Evolutionary conservation across 2,797 vertebrate genomes (phyloP), one percentile per base, ranked within the genome.

Genomic region (Alauda arvensis): DNA sequence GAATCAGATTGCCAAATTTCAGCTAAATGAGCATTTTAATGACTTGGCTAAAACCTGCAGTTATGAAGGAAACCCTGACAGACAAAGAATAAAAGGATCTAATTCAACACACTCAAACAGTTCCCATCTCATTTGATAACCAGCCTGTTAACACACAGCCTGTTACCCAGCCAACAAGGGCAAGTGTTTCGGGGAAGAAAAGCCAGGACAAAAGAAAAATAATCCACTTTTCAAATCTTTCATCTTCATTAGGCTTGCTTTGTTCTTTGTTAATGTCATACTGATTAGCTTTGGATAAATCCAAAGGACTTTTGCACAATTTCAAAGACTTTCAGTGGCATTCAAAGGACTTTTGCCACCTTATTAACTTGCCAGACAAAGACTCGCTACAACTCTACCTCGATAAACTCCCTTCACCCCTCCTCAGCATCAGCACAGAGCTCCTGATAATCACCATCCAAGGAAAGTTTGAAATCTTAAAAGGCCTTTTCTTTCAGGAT

Each of bases 191-290:
- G 0, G 34, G 7, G 23, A 7, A 53, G 61, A 86, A 87, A 76
- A 85, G 31, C 10, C 45, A 82, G 62, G n/a, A 69, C 67, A 74
- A 63, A 75, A 53, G 37, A 57, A 83, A 78, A 85, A 89, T 72
- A 57, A 70, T 14, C 26, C 51, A 70, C 76, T 89, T 92, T 43
- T 84, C 77, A 76, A 84, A 85, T 57, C 78, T 89, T 93, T 92
- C 77, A 83, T 91, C 81, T 88, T 95, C 90, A 91, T 92, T 89
- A 90, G 60, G 65, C 78, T 89, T 69, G 49, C 85, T 91, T 93
- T 95, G 80, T 90, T 92, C 80, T 84, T 85, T 77, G 48, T n/a
- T 93, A 88, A 93, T 87, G 87, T 93, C 77, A 74, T 29, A 34
- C 81, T 85, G 94, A 94, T 92, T 91, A 90, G 83, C 83, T 88